These are phyloP conservation scores for Melanotaenia parkinsoni DNA, from an alignment of 2,797 vertebrate species.

Conservation along the genomic window DNA sequence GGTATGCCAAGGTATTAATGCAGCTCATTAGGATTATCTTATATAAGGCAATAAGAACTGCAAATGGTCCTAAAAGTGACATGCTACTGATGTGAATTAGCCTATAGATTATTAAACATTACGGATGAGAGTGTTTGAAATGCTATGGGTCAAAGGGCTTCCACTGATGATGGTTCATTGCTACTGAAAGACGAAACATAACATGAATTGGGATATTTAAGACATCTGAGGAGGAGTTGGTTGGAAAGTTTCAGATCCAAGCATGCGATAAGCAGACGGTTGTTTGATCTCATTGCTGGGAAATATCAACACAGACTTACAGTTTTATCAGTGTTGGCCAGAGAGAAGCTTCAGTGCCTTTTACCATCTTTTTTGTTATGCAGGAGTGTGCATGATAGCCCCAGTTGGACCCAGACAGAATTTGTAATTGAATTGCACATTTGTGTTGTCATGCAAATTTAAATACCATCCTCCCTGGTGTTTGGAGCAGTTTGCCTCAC, in stretches of 20 bases:
- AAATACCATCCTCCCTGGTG: slow-evolving; percentile 25
- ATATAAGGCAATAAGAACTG: neutral
- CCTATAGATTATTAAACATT: neutral
- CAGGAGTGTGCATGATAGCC: slow-evolving; percentile 17
- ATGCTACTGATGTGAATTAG: slow-evolving; percentile 1
- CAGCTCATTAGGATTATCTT: neutral
- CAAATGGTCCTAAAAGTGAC: neutral
- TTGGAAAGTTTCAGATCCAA: slow-evolving; percentile 53
- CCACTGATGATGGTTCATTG: slow-evolving; percentile 12
- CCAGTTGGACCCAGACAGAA: slow-evolving; percentile 8
- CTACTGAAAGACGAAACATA: slow-evolving; percentile 11
- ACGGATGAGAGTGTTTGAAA: neutral
- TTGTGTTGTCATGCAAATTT: slow-evolving; percentile 35
- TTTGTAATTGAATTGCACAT: slow-evolving; percentile 48
- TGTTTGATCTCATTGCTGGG: slow-evolving; percentile 62
- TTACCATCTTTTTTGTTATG: slow-evolving; percentile 15
- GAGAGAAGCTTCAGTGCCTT: slow-evolving; percentile 30
- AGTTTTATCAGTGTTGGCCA: slow-evolving; percentile 56
- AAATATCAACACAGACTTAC: slow-evolving; percentile 49
- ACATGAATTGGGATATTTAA: neutral
- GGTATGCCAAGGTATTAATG: neutral
- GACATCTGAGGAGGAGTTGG: slow-evolving; percentile 46
- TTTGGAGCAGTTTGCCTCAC: slow-evolving; percentile 29
- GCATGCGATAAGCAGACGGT: slow-evolving; percentile 40
- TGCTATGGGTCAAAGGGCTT: slow-evolving; percentile 9